These are phyloP conservation scores for Lepus townsendii DNA, from an alignment of 2,797 vertebrate genomes.

Conservation along the genomic window DNA sequence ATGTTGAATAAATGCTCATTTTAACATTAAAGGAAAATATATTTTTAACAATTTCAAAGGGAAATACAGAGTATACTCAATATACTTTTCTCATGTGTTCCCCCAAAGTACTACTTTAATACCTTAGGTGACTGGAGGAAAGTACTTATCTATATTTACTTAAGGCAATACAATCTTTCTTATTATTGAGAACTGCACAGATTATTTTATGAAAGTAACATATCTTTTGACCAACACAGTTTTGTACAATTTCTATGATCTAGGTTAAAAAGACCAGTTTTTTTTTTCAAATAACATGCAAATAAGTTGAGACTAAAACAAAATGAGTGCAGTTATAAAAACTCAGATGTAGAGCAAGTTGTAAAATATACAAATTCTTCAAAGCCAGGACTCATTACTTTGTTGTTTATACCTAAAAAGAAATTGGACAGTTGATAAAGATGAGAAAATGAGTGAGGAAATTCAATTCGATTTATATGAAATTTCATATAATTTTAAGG, in stretches of 20 bases:
- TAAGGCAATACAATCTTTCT: neutral
- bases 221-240: neutral
- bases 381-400: neutral
- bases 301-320: neutral
- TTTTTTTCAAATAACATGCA: slow-evolving; percentile 24
- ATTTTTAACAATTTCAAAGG: neutral
- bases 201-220: neutral
- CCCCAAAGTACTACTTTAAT: neutral
- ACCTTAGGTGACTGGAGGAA: neutral
- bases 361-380: slow-evolving; percentile 15
- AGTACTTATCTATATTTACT: neutral
- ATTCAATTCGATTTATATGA: neutral
- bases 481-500: neutral
- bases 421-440: neutral
- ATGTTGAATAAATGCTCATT: neutral
- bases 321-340: neutral
- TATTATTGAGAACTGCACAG: neutral
- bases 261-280: neutral
- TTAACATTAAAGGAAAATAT: slow-evolving; percentile 9
- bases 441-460: neutral
- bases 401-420: slow-evolving; percentile 6
- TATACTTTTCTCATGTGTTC: neutral
- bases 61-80: neutral
- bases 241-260: neutral
- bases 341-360: slow-evolving; percentile 11